phyloP scores from a whole-genome alignment of 2,797 vertebrate species.

The Borostomias antarcticus region DNA sequence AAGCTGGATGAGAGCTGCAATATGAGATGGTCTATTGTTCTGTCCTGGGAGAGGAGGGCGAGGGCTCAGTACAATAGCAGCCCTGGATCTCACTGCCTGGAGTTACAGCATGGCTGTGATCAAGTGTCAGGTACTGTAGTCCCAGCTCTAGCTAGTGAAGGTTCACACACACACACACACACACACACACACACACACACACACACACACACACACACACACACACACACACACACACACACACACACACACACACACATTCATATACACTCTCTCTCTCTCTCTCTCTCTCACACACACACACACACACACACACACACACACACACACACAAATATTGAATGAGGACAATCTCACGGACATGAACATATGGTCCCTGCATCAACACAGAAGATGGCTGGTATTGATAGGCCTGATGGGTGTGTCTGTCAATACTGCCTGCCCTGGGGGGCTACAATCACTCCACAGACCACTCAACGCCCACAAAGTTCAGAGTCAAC shows the following conservation, averaged over 20 bases:
- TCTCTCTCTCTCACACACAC: background rate
- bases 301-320: background rate
- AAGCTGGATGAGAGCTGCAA: constrained; percentile 56
- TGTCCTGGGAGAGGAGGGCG: constrained; percentile 66
- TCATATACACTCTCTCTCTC: too few species aligned
- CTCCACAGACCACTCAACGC: constrained; percentile 27
- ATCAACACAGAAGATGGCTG: constrained; percentile 48
- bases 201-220: too few species aligned
- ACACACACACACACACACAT: constrained; percentile 1
- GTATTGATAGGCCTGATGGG: constrained; percentile 39
- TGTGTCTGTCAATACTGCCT: constrained; percentile 44
- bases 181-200: background rate
- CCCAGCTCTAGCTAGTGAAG: background rate
- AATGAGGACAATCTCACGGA: constrained; percentile 35
- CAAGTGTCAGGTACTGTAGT: background rate
- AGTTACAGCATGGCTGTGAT: constrained; percentile 8
- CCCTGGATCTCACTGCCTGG: constrained; percentile 32
- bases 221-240: background rate
- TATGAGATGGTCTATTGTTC: constrained; percentile 73
- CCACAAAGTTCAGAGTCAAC: background rate
- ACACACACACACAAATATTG: background rate
- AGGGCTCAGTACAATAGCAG: constrained; percentile 51
- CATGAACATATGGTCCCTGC: constrained; percentile 48
- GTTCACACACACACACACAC: background rate
- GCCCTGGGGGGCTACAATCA: constrained; percentile 50